Conservation (phyloP, 2,888 invertebrate genomes). For the Drosophila neoperkinsi region DNA sequence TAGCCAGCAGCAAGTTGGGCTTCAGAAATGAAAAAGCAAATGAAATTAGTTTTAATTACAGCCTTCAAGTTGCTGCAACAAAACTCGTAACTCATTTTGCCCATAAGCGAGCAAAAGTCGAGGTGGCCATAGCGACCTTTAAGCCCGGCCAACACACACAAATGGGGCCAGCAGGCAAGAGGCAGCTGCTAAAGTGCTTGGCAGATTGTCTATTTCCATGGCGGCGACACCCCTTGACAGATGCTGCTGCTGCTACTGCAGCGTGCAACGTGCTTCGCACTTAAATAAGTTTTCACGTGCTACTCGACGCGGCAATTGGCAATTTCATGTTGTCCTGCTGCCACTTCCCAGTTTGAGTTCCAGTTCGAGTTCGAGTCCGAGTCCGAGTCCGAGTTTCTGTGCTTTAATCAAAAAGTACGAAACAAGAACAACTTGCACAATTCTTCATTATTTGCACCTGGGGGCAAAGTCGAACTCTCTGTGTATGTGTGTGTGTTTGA, state of each 20-base stretch:
- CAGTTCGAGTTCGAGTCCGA: slow-evolving; percentile 12
- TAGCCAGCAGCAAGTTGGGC: slow-evolving; percentile 14
- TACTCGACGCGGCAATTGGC: slow-evolving; percentile 52
- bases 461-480: not conserved
- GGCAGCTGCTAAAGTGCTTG: slow-evolving; percentile 62
- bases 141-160: slow-evolving; percentile 46
- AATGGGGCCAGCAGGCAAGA: slow-evolving; percentile 57
- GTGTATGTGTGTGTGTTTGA: slow-evolving; percentile 8
- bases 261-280: slow-evolving; percentile 79
- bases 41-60: slow-evolving; percentile 80
- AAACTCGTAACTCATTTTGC: slow-evolving; percentile 75
- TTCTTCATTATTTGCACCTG: slow-evolving; percentile 63
- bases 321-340: slow-evolving; percentile 27
- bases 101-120: slow-evolving; percentile 59
- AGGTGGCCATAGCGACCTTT: slow-evolving; percentile 53
- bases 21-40: slow-evolving; percentile 69
- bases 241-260: slow-evolving; percentile 38
- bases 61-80: slow-evolving; percentile 77
- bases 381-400: slow-evolving; percentile 19
- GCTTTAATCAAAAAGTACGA: slow-evolving; percentile 51
- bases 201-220: slow-evolving; percentile 74
- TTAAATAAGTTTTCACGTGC: slow-evolving; percentile 77
- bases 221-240: slow-evolving; percentile 51
- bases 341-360: slow-evolving; percentile 8
- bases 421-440: slow-evolving; percentile 38